Conservation (phyloP, 2,113 vertebrate genomes). For the Festucalex cinctus region DNA sequence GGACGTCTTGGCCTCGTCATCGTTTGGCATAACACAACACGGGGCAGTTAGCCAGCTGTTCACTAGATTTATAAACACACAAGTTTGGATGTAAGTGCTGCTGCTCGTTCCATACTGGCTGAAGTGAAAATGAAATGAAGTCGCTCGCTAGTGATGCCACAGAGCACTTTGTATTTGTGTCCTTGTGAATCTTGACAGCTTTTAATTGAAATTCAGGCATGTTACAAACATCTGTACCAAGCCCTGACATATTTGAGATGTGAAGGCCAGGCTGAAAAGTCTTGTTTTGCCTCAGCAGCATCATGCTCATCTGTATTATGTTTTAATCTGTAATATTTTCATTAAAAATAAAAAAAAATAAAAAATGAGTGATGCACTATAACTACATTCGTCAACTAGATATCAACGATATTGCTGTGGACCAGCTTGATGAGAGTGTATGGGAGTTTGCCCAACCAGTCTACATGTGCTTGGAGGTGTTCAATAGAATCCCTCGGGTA, state of each 20-base stretch:
- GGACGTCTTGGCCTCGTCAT: constrained; percentile 7
- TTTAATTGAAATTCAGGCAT: not conserved
- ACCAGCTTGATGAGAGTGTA: no score
- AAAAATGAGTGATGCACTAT: no score
- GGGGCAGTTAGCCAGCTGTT: constrained; percentile 1
- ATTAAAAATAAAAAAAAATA: no score
- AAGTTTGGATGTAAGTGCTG: constrained; percentile 11
- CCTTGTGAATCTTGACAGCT: constrained; percentile 18
- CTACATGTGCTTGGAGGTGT: no score
- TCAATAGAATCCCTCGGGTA: no score
- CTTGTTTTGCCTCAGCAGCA: not conserved
- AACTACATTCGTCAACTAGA: no score
- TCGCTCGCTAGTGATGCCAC: constrained; percentile 9
- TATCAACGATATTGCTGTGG: no score
- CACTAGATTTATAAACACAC: constrained; percentile 4
- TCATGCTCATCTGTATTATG: not conserved
- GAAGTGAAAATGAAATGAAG: constrained; percentile 16
- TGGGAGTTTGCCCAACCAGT: no score
- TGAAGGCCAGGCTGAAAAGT: not conserved
- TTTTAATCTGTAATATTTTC: not conserved
- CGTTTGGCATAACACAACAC: constrained; percentile 9
- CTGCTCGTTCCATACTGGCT: constrained; percentile 18
- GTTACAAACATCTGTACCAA: constrained; percentile 9
- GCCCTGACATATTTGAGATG: constrained; percentile 8
- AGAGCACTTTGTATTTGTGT: constrained; percentile 9